A percentile compares a stretch with the other conserved stretches of the same genome.
Evolutionary conservation across 2,797 vertebrate species (phyloP).

Genomic region (Rhinatrema bivittatum): DNA sequence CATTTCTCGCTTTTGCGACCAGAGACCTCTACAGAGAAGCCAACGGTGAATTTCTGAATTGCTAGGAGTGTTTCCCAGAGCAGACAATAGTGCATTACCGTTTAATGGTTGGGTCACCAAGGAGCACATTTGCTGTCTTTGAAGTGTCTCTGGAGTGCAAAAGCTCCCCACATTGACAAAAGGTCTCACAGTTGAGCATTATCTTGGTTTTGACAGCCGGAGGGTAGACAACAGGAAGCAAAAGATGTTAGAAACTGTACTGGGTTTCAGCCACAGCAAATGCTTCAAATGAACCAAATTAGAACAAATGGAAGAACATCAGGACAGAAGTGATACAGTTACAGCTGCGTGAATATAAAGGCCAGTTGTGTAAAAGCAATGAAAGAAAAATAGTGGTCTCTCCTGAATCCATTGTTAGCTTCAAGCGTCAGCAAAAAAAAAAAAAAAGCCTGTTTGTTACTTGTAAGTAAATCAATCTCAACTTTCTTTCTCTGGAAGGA

Average conservation of each 20-base stretch:
- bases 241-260: conserved; percentile 1
- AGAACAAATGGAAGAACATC: conserved; percentile 13
- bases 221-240: neutral
- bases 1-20: conserved; percentile 20
- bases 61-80: conserved; percentile 17
- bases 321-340: conserved; percentile 5
- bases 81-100: conserved; percentile 25
- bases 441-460: no score
- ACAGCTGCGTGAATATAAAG: conserved; percentile 25
- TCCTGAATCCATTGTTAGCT: no score
- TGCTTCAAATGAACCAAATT: conserved; percentile 17
- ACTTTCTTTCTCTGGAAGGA: no score
- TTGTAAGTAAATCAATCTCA: no score
- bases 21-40: neutral
- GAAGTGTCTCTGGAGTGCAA: neutral
- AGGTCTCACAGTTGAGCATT: neutral
- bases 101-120: conserved; percentile 18
- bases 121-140: conserved; percentile 3
- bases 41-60: conserved; percentile 25
- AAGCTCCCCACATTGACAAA: neutral
- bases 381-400: no score
- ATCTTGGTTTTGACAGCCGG: neutral
- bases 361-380: conserved; percentile 16
- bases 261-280: conserved; percentile 14
- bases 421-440: no score